phyloP scores from a whole-genome alignment of 1,140 invertebrate species.

The Drosophila ironensis region DNA sequence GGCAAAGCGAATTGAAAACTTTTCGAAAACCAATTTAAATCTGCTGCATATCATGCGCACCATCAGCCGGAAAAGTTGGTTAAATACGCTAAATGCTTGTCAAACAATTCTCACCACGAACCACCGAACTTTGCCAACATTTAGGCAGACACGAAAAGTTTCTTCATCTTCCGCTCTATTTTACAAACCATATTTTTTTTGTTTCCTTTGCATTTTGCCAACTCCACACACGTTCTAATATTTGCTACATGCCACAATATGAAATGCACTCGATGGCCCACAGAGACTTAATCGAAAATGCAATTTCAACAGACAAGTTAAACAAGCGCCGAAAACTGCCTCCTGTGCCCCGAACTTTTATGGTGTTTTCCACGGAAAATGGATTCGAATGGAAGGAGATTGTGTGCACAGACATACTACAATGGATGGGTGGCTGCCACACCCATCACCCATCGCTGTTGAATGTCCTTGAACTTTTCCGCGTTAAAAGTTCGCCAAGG shows the following conservation, averaged over 20 bases:
- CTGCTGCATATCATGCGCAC: background rate
- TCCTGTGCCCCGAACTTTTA: conserved; percentile 22
- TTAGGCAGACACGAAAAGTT: conserved; percentile 51
- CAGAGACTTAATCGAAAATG: conserved; percentile 72
- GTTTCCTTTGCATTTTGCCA: background rate
- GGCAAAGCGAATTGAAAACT: background rate
- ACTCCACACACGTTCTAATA: conserved; percentile 4
- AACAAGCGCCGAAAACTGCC: conserved; percentile 38
- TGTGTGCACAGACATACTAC: background rate
- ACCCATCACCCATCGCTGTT: conserved; percentile 8
- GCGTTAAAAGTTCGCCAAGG: conserved; percentile 38
- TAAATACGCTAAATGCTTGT: conserved; percentile 46
- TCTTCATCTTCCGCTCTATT: conserved; percentile 8
- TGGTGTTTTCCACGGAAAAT: no score
- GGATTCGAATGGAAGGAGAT: background rate
- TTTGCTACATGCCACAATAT: conserved; percentile 48
- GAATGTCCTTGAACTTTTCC: conserved; percentile 77
- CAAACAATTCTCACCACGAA: conserved; percentile 22
- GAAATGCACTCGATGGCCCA: conserved; percentile 61
- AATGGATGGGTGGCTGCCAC: conserved; percentile 18
- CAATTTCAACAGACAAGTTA: conserved; percentile 64
- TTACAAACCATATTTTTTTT: background rate
- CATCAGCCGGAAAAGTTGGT: conserved; percentile 21
- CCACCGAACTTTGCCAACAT: conserved; percentile 40
- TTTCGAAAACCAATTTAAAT: conserved; percentile 13